phyloP scores from a whole-genome alignment of 2,113 vertebrate species.

The Danionella cerebrum region DNA sequence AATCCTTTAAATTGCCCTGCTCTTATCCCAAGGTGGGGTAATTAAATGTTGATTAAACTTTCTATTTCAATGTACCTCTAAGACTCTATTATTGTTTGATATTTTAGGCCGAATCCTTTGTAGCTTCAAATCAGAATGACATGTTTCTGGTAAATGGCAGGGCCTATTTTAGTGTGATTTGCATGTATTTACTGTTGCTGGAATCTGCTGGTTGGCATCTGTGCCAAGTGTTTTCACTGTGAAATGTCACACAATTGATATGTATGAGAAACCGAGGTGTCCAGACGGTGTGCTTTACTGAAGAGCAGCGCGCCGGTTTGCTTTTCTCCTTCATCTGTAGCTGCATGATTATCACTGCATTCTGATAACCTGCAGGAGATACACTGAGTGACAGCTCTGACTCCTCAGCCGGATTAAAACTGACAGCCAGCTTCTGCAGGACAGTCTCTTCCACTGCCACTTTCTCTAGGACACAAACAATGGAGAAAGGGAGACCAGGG shows the following conservation, averaged over 20 bases:
- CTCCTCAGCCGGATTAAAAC: slow-evolving; percentile 40
- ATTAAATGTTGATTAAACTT: no score
- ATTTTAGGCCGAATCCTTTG: not conserved
- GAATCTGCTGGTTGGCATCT: slow-evolving; percentile 28
- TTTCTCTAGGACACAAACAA: slow-evolving; percentile 16
- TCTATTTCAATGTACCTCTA: no score
- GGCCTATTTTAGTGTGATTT: not conserved
- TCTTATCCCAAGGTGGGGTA: no score
- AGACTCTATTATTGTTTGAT: not conserved
- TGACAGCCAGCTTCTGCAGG: slow-evolving; percentile 44
- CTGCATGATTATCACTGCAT: slow-evolving; percentile 51
- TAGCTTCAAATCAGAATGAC: not conserved
- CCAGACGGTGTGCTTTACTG: slow-evolving; percentile 43
- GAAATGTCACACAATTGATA: slow-evolving; percentile 51
- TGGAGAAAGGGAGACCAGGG: not conserved
- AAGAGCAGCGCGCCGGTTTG: slow-evolving; percentile 13
- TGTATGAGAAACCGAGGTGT: slow-evolving; percentile 42
- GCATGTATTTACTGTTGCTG: not conserved
- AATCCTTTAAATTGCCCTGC: no score
- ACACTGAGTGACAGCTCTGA: slow-evolving; percentile 56
- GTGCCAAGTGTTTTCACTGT: slow-evolving; percentile 44
- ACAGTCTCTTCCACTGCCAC: slow-evolving; percentile 30
- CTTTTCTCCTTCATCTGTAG: slow-evolving; percentile 40
- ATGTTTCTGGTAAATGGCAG: not conserved
- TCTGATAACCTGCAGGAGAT: slow-evolving; percentile 52